Base-by-base conservation (phyloP, 2,888 invertebrate species). In the Busseola fusca region DNA sequence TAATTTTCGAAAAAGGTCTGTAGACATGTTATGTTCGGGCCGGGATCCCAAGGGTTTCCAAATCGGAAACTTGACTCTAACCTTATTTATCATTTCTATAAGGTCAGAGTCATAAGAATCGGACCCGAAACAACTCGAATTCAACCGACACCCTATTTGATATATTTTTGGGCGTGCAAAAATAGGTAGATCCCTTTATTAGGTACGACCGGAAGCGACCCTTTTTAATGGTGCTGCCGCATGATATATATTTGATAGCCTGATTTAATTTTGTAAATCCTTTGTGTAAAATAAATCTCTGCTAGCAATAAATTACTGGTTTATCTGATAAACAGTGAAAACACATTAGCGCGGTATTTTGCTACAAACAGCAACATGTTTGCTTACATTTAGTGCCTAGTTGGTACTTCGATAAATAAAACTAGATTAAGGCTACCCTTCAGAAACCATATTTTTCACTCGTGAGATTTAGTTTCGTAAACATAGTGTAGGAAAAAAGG, bases 271-370 rank as follows among this genome's bases (percentile, higher is more conserved):
- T 42, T 30, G 16, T 34, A 45, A 73, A 78, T 45, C 56, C 60
- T 30, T 42, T 72, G 60, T 56, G 18, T 57, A 62, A 76, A 59
- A 58, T 57, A 69, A 68, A 77, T 77, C 73, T 42, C 14, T 14
- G 18, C 34, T n/a, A 27, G 18, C 59, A 60, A 60, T 78, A 72
- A 65, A 78, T 78, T 57, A 62, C 37, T n/a, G 9, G 30, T 60
- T 72, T 73, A 78, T 76, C 79, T 45, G 79, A 78, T 76, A 78
- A 77, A 69, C 64, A 64, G 40, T 70, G 72, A 79, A 84, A 81
- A 76, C 68, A 59, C 75, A 70, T 72, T 72, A 74, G 52, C 57
- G 71, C 50, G 18, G 45, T 52, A 58, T 78, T 78, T 59, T 50
- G 14, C 45, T 58, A 37, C 45, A 78, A 52, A 71, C 25, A 50